These are phyloP conservation scores for Pangasius sanitwongsei DNA, from an alignment of 2,797 vertebrate genomes.

Conservation along the genomic window DNA sequence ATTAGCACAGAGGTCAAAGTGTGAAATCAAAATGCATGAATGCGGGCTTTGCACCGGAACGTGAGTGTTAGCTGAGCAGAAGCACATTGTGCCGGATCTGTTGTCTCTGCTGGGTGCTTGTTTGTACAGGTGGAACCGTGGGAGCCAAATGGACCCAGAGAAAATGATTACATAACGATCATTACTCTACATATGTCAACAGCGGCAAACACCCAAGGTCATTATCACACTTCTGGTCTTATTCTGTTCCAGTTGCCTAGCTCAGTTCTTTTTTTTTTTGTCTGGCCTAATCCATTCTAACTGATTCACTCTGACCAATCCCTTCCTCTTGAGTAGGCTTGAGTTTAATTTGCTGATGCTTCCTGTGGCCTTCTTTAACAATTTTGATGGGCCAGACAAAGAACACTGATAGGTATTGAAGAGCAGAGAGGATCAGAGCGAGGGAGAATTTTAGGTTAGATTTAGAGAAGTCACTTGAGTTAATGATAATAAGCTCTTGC, in stretches of 20 bases:
- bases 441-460: conserved; percentile 39
- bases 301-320: conserved; percentile 36
- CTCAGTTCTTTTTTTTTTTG: background rate
- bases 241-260: conserved; percentile 2
- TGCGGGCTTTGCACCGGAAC: conserved; percentile 39
- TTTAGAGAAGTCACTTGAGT: conserved; percentile 55
- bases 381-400: conserved; percentile 16
- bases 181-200: conserved; percentile 62
- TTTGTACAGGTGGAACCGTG: conserved; percentile 60
- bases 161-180: conserved; percentile 60
- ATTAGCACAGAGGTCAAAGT: conserved; percentile 39
- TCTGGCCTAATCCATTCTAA: conserved; percentile 16
- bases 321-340: conserved; percentile 31
- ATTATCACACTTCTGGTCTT: conserved; percentile 35
- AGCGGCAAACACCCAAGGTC: conserved; percentile 57
- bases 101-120: conserved; percentile 61
- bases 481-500: conserved; percentile 61
- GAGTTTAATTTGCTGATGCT: conserved; percentile 39
- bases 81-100: conserved; percentile 58
- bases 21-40: conserved; percentile 27
- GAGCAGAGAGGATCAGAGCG: conserved; percentile 32
- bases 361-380: conserved; percentile 36
- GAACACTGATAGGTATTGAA: conserved; percentile 30
- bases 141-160: conserved; percentile 54
- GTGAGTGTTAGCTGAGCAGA: conserved; percentile 55